Percentiles rank a stretch among this genome's conserved stretches.
These are phyloP conservation scores for Oncorhynchus nerka DNA, from an alignment of 2,113 vertebrate species.

Conservation along the genomic window DNA sequence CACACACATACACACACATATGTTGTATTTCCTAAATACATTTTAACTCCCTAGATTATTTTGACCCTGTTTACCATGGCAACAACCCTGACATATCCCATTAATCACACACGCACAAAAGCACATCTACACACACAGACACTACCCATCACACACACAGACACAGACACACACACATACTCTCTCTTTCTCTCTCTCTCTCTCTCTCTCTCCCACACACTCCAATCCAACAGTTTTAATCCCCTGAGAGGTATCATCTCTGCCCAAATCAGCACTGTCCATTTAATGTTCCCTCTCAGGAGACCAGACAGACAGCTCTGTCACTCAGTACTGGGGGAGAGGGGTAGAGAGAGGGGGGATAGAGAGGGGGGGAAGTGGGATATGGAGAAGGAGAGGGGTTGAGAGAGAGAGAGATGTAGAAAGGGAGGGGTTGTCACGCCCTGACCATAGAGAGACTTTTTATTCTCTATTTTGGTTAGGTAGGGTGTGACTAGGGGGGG, in stretches of 20 bases:
- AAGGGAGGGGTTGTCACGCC: no score
- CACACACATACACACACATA: background rate
- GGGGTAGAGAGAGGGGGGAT: background rate
- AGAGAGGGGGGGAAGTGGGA: no score
- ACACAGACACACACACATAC: background rate
- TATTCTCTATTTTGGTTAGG: no score
- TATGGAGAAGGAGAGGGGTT: background rate
- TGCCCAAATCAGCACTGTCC: background rate
- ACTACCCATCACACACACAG: background rate
- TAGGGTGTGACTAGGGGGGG: no score
- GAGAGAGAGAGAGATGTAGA: background rate
- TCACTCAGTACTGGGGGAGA: background rate
- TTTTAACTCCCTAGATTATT: background rate
- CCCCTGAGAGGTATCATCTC: constrained; percentile 5
- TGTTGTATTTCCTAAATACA: no score
- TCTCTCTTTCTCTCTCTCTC: background rate
- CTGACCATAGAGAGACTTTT: no score
- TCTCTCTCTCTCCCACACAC: background rate
- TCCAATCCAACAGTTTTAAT: constrained; percentile 6
- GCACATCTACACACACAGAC: background rate
- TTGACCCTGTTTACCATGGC: constrained; percentile 20
- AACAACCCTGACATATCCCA: constrained; percentile 2
- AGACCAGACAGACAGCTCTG: background rate
- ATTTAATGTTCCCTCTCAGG: constrained; percentile 8
- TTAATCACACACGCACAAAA: background rate